Conservation (phyloP, 2,113 vertebrate species). For the Ammodytes marinus region DNA sequence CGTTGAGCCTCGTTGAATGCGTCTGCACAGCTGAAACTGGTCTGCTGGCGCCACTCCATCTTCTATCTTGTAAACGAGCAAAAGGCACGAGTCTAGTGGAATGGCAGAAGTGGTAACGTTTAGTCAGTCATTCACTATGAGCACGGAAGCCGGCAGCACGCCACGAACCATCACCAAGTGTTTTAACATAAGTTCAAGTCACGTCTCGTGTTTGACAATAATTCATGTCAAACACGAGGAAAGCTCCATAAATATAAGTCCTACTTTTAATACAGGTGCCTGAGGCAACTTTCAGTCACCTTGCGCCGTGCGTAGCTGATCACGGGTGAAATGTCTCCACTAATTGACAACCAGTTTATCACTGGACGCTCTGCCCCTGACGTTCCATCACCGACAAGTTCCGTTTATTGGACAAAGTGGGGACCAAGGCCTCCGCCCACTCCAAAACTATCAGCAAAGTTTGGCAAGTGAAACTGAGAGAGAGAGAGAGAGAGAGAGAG, state of each 20-base stretch:
- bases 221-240: background rate
- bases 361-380: conserved; percentile 7
- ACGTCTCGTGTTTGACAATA: background rate
- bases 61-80: conserved; percentile 20
- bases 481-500: background rate
- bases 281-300: conserved; percentile 12
- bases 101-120: background rate
- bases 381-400: conserved; percentile 27
- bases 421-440: conserved; percentile 56
- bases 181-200: background rate
- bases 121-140: background rate
- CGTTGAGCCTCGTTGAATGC: conserved; percentile 91
- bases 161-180: background rate
- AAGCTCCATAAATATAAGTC: background rate
- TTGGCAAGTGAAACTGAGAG: conserved; percentile 19
- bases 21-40: conserved; percentile 84
- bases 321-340: conserved; percentile 20
- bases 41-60: conserved; percentile 90
- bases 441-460: conserved; percentile 13
- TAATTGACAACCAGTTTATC: conserved; percentile 49
- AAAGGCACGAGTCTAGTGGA: conserved; percentile 7
- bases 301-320: background rate
- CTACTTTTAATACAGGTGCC: background rate
- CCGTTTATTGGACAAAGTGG: conserved; percentile 40
- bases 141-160: background rate